Percentiles rank a stretch among this genome's conserved stretches.
phyloP scores from a whole-genome alignment of 2,113 vertebrate species.

The Panurus biarmicus region DNA sequence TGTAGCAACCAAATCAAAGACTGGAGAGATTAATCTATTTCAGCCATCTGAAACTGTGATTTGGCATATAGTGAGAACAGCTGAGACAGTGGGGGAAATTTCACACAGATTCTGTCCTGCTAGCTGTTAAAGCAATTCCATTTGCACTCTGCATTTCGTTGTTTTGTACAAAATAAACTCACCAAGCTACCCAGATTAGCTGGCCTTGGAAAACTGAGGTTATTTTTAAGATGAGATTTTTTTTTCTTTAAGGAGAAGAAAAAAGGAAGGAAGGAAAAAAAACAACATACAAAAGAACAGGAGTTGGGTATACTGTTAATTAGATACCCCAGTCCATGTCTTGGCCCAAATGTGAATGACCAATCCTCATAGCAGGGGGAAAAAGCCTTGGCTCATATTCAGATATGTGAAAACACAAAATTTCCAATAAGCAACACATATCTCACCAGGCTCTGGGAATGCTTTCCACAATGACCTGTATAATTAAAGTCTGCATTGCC shows the following conservation, averaged over 20 bases:
- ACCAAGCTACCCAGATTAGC: background rate
- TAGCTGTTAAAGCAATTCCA: background rate
- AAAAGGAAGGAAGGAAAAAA: background rate
- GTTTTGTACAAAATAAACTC: background rate
- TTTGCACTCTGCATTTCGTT: background rate
- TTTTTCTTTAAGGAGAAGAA: background rate
- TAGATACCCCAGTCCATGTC: background rate
- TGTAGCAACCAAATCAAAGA: background rate
- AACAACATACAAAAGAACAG: background rate
- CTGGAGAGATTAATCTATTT: background rate
- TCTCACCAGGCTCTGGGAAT: background rate
- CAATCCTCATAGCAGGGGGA: background rate
- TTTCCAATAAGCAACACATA: background rate
- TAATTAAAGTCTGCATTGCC: slow-evolving; percentile 19
- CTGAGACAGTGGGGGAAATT: background rate
- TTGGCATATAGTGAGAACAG: slow-evolving; percentile 3
- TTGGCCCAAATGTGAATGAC: background rate
- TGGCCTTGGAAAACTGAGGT: background rate
- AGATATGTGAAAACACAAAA: background rate
- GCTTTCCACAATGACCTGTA: background rate
- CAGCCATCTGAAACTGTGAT: background rate
- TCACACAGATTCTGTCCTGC: background rate
- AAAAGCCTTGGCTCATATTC: background rate
- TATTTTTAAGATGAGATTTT: background rate
- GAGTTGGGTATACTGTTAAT: background rate